Evolutionary conservation across 2,113 vertebrate species (phyloP), one percentile per base, ranked within the genome.

Genomic region (Protobothrops mucrosquamatus): DNA sequence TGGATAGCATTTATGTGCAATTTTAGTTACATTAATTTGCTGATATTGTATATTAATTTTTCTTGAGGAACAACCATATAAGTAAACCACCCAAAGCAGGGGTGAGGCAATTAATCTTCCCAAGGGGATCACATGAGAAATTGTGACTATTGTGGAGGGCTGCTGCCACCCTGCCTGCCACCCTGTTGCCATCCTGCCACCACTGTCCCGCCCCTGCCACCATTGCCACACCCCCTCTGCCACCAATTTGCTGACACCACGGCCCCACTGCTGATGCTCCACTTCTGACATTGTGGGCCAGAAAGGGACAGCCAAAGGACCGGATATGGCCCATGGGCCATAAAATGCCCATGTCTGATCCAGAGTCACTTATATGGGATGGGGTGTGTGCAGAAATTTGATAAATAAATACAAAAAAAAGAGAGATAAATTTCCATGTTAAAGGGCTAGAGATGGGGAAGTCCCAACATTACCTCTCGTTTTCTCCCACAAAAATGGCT

Each of bases 191-290:
- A 69, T 69, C 24, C 61, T 69, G 61, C 61, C n/a, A 2, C 29
- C 4, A 15, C 29, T 69, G 4, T n/a, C 12, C 61, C 11, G 4
- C 11, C 4, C 26, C 4, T 0, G 1, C 29, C 29, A 10, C 29
- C 61, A 14, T 64, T 64, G 11, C 11, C 29, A 26, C 61, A 2
- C 4, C 1, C 11, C 1, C 4, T 51, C 48, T 51, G 9, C 29
- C 24, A 69, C 29, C 61, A 69, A 69, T n/a, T 69, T n/a, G 12
- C 29, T 69, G 61, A n/a, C 29, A n/a, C 12, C 61, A n/a, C 12
- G 0, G 14, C 29, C 29, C 29, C 15, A 11, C 61, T 69, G 29
- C 29, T 69, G 4, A 69, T 0, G 0, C 4, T 4, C 12, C 61
- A 69, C 26, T 69, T 69, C 61, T 69, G 61, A n/a, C 61, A 15